A percentile compares a stretch with the other conserved stretches of the same genome.
Conservation (phyloP, 2,113 vertebrate species). For the Calyptommatus sinebrachiatus region DNA sequence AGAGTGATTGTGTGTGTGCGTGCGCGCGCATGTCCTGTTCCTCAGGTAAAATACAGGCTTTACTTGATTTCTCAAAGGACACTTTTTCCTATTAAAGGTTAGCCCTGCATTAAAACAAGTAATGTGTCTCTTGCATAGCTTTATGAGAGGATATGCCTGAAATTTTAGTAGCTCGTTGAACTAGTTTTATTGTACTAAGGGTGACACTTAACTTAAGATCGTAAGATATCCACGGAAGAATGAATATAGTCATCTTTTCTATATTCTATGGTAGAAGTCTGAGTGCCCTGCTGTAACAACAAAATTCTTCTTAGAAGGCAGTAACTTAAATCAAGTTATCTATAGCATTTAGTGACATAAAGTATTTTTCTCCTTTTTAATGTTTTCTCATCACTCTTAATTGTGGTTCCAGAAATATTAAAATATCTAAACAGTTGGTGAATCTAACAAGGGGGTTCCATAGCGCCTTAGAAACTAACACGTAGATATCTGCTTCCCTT, state of each 20-base stretch:
- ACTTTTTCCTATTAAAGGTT: conserved; percentile 63
- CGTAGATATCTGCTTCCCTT: no score
- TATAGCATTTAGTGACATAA: conserved; percentile 11
- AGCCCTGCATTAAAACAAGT: conserved; percentile 62
- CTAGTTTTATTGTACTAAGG: conserved; percentile 65
- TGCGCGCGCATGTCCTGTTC: no score
- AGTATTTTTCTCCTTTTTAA: conserved; percentile 19
- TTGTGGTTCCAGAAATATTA: not conserved
- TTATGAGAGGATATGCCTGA: conserved; percentile 55
- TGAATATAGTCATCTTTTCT: conserved; percentile 63
- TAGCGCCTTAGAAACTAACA: no score
- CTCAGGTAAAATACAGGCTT: conserved; percentile 51
- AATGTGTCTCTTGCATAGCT: conserved; percentile 51
- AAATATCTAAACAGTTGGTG: conserved; percentile 23
- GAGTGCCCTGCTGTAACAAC: conserved; percentile 56
- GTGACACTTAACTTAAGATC: conserved; percentile 65
- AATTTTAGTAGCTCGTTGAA: conserved; percentile 56
- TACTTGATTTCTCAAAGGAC: conserved; percentile 65
- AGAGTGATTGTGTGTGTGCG: conserved; percentile 40
- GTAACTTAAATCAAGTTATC: conserved; percentile 61
- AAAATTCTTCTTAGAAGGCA: conserved; percentile 67
- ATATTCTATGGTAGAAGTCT: conserved; percentile 60
- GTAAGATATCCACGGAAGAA: conserved; percentile 51
- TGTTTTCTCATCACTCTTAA: not conserved
- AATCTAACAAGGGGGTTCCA: no score